Evolutionary conservation across 1,140 invertebrate genomes (phyloP), one percentile per base, ranked within the genome.

Genomic region (Acromyrmex heyeri): DNA sequence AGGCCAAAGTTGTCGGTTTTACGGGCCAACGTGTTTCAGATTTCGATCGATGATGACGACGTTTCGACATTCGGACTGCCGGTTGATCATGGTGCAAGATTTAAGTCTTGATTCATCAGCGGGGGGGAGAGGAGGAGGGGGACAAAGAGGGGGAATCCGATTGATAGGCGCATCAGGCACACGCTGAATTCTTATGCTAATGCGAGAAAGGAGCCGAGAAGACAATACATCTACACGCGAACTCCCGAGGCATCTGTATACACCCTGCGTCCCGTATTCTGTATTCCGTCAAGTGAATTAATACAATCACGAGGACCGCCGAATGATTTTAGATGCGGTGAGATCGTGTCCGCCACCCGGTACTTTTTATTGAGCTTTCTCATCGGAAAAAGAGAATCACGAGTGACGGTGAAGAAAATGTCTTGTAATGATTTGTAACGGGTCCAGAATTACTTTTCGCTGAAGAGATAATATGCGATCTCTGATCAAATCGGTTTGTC

Each of bases 151-250:
- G 48, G 44, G 59, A 18, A 59, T 30, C 72, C 87, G 77, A 93
- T 93, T 92, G 93, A 90, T 91, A 93, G 88, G 92, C 93, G 85
- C 73, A 90, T 93, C 93, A 93, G 88, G 93, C 90, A 92, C 93
- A 93, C 92, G 92, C 93, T 93, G 93, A 93, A 93, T 93, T 93
- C 93, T 93, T 93, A 93, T 93, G 93, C 92, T 93, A 93, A 93
- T 93, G 91, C 93, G 93, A 93, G 93, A 93, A 93, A 93, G 93
- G 92, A 94, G 89, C 91, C 91, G 94, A 94, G 94, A 95, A 94
- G 94, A 95, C 94, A 93, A 94, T 94, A 94, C 90, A 91, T 91
- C 88, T 86, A 93, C 91, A 93, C 90, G 92, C 89, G 59, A 62
- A 70, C 70, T 53, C 55, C 27, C 62, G 50, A 55, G 79, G 87